Evolutionary conservation across 2,888 invertebrate genomes (phyloP).

Genomic region (Petrolisthes cinctipes): DNA sequence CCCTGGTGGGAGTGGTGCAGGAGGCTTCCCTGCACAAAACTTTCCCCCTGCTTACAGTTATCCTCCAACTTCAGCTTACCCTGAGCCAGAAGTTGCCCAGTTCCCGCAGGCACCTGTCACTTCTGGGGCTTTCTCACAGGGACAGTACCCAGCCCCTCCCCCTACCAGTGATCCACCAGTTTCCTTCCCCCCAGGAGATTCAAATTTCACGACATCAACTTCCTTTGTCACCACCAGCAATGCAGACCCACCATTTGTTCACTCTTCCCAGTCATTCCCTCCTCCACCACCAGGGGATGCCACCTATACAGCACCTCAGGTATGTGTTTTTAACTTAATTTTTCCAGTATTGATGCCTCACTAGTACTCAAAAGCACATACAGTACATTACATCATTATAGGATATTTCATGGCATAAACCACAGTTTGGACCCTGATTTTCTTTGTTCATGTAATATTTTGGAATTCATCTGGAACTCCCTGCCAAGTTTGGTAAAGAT

Average conservation of each 20-base stretch:
- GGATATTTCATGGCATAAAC: no score
- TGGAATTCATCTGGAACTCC: no score
- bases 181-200: slow-evolving; percentile 50
- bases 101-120: slow-evolving; percentile 32
- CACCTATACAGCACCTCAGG: slow-evolving; percentile 57
- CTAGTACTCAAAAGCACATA: no score
- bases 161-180: slow-evolving; percentile 49
- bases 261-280: slow-evolving; percentile 47
- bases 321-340: not conserved
- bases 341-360: no score
- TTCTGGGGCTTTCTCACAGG: slow-evolving; percentile 39
- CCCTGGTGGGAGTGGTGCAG: slow-evolving; percentile 42
- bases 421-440: no score
- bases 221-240: slow-evolving; percentile 39
- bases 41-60: slow-evolving; percentile 54
- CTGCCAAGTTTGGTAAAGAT: no score
- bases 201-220: slow-evolving; percentile 39
- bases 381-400: no score
- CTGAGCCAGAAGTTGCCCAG: slow-evolving; percentile 43
- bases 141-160: slow-evolving; percentile 52
- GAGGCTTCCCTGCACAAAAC: slow-evolving; percentile 42
- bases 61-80: slow-evolving; percentile 53
- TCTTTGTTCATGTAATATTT: no score
- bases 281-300: slow-evolving; percentile 55
- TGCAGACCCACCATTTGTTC: slow-evolving; percentile 43